A percentile compares a stretch with the other conserved stretches of the same genome.
Evolutionary conservation across 2,888 invertebrate species (phyloP).

Genomic region (Noctua comes): DNA sequence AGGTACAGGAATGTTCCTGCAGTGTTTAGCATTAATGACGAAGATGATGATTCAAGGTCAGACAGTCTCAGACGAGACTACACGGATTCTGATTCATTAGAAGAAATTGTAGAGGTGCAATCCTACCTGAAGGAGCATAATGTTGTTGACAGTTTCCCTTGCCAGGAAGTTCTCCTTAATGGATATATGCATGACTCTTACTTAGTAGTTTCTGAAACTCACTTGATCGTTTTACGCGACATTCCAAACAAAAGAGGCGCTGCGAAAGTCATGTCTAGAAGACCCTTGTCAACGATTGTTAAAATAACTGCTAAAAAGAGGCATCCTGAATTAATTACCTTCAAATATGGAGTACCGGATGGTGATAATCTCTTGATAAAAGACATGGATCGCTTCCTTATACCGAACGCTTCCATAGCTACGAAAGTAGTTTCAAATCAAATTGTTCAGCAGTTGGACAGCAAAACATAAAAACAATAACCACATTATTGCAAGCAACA

Average conservation of each 20-base stretch:
- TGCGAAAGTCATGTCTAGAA: slow-evolving; percentile 96
- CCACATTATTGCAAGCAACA: neutral
- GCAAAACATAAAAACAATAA: slow-evolving; percentile 68
- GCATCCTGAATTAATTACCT: slow-evolving; percentile 98
- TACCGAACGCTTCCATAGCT: slow-evolving; percentile 97
- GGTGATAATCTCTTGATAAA: slow-evolving; percentile 94
- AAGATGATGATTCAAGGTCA: slow-evolving; percentile 87
- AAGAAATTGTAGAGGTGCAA: slow-evolving; percentile 95
- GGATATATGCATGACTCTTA: slow-evolving; percentile 97
- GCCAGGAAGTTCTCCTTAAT: slow-evolving; percentile 97
- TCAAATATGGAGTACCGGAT: slow-evolving; percentile 97
- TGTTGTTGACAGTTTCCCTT: slow-evolving; percentile 96
- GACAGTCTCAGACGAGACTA: slow-evolving; percentile 80
- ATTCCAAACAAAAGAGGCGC: slow-evolving; percentile 94
- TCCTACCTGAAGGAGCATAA: slow-evolving; percentile 95
- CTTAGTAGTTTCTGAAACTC: slow-evolving; percentile 95
- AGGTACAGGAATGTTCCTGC: slow-evolving; percentile 97
- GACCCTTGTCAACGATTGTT: slow-evolving; percentile 97
- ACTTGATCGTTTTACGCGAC: slow-evolving; percentile 96
- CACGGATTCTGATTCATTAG: slow-evolving; percentile 91
- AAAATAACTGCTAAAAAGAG: slow-evolving; percentile 99
- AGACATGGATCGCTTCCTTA: slow-evolving; percentile 97
- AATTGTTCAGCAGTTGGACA: slow-evolving; percentile 91
- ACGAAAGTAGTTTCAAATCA: slow-evolving; percentile 97
- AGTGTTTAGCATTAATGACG: slow-evolving; percentile 98